Evolutionary conservation across 2,888 invertebrate genomes (phyloP).

Genomic region (Cosmia pyralina): DNA sequence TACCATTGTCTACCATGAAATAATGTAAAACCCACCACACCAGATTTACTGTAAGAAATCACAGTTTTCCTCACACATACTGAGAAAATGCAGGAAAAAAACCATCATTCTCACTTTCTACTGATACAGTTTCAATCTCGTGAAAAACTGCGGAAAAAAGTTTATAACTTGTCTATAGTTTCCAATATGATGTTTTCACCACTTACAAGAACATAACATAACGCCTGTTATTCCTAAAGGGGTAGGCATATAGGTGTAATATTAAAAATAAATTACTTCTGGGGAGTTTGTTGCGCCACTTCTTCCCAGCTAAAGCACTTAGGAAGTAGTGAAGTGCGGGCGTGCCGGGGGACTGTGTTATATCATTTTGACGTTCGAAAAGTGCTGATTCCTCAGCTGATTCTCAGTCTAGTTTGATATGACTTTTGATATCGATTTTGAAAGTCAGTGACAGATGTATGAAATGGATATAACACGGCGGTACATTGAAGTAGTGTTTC

Average conservation of each 20-base stretch:
- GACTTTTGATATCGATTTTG: too few species aligned
- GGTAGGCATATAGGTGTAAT: background rate
- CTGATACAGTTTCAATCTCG: background rate
- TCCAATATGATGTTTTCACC: slow-evolving; percentile 1
- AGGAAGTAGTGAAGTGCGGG: too few species aligned
- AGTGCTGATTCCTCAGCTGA: too few species aligned
- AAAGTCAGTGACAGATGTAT: too few species aligned
- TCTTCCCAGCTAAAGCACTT: too few species aligned
- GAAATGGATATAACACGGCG: too few species aligned
- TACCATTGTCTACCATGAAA: slow-evolving; percentile 8
- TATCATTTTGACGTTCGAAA: too few species aligned
- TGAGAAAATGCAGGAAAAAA: slow-evolving; percentile 4
- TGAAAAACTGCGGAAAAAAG: background rate
- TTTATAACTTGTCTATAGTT: background rate
- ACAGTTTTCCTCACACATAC: background rate
- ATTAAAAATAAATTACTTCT: too few species aligned
- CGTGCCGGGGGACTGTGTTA: too few species aligned
- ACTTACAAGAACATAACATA: background rate
- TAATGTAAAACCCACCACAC: slow-evolving; percentile 36
- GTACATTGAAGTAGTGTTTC: background rate
- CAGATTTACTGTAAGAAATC: background rate
- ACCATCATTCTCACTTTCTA: slow-evolving; percentile 14
- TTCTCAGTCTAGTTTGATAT: too few species aligned
- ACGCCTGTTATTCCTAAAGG: too few species aligned
- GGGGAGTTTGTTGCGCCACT: too few species aligned